These are phyloP conservation scores for Rotaria magnacalcarata DNA, from an alignment of 2,888 invertebrate genomes.

Conservation along the genomic window DNA sequence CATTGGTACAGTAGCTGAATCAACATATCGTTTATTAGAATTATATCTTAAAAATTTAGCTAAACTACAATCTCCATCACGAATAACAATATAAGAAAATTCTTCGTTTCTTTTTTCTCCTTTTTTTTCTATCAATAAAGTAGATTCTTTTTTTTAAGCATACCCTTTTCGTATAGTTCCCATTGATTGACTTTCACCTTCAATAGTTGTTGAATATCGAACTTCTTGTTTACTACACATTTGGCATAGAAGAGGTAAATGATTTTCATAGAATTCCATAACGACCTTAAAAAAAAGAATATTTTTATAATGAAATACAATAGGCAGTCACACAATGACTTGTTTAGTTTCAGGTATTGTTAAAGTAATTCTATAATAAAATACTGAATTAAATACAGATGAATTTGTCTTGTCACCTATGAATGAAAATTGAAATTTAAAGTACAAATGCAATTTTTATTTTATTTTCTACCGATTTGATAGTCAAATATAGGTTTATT, in stretches of 20 bases:
- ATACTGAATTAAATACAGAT: background rate
- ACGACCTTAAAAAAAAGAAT: background rate
- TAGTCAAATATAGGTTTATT: conserved; percentile 10
- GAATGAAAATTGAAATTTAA: background rate
- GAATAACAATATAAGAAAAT: background rate
- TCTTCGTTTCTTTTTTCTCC: background rate
- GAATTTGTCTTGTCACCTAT: background rate
- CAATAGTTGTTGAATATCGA: background rate
- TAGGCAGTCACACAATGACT: background rate
- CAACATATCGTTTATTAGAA: background rate
- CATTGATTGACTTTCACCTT: background rate
- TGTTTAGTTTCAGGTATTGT: background rate
- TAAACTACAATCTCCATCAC: background rate
- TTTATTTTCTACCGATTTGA: background rate
- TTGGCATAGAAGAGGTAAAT: background rate
- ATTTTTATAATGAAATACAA: background rate
- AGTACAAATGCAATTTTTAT: background rate
- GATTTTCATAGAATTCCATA: background rate
- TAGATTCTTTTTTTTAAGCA: background rate
- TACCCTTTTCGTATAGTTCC: conserved; percentile 13
- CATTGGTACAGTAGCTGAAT: background rate
- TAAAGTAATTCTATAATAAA: background rate
- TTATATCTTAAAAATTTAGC: conserved; percentile 27
- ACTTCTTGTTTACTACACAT: background rate
- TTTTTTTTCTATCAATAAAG: background rate